Evolutionary conservation across 2,797 vertebrate species (phyloP).

Genomic region (Acridotheres tristis): DNA sequence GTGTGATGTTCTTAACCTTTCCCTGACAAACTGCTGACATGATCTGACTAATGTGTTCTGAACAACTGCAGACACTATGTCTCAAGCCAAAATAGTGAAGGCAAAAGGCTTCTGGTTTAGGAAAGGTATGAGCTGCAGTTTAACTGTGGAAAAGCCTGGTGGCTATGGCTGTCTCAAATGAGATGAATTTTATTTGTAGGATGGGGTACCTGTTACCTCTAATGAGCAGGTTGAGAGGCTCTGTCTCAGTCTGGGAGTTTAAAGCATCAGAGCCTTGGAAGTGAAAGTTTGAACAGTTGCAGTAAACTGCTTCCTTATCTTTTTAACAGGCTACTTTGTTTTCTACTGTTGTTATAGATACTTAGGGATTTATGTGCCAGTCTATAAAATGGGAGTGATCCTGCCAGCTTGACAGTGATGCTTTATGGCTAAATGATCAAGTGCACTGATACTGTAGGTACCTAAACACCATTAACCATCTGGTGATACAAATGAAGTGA

Average conservation of each 20-base stretch:
- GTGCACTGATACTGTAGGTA: constrained; percentile 22
- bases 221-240: not conserved
- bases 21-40: constrained; percentile 60
- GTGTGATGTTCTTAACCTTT: constrained; percentile 60
- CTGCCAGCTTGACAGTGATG: constrained; percentile 29
- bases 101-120: not conserved
- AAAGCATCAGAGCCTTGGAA: not conserved
- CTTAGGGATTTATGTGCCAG: constrained; percentile 23
- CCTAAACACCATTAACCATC: constrained; percentile 10
- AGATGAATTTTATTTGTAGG: not conserved
- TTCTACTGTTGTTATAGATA: not conserved
- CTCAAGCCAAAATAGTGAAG: constrained; percentile 9
- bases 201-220: not conserved
- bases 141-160: not conserved
- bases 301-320: not conserved
- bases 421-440: constrained; percentile 40
- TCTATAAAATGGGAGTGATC: constrained; percentile 41
- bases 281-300: not conserved
- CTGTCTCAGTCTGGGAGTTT: not conserved
- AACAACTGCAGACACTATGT: constrained; percentile 42
- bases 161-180: not conserved
- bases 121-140: not conserved
- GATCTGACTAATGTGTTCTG: constrained; percentile 62
- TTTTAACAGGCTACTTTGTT: constrained; percentile 41
- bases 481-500: not conserved